Evolutionary conservation across 2,113 vertebrate species (phyloP).

Genomic region (Peucedramus taeniatus): DNA sequence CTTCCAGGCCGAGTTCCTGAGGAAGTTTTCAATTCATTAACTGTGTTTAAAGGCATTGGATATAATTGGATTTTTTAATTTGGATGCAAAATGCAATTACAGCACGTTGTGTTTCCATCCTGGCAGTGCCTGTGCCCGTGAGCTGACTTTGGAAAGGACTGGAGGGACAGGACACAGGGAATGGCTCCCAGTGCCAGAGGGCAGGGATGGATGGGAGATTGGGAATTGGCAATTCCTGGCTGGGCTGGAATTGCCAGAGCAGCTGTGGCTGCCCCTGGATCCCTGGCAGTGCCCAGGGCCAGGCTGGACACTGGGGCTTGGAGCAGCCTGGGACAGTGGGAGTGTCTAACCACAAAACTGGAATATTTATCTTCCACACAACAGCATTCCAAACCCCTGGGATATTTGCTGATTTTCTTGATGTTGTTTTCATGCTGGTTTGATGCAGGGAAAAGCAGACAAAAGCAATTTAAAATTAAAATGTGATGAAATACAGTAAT

Average conservation of each 20-base stretch:
- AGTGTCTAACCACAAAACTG: not conserved
- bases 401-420: not conserved
- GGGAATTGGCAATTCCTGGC: not conserved
- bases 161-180: not conserved
- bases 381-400: not conserved
- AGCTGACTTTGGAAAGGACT: not conserved
- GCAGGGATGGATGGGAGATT: not conserved
- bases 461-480: not conserved
- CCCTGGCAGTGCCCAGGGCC: not conserved
- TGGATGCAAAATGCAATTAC: not conserved
- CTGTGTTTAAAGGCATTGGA: not conserved
- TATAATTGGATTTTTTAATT: not conserved
- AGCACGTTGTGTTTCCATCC: not conserved
- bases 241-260: not conserved
- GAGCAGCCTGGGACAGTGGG: fast-evolving
- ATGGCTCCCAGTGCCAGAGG: not conserved
- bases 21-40: not conserved
- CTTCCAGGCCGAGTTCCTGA: not conserved
- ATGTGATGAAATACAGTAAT: not conserved
- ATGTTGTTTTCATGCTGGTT: not conserved
- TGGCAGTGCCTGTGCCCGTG: not conserved
- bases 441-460: not conserved
- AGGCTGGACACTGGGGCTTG: not conserved
- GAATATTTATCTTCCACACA: not conserved
- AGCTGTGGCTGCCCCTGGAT: not conserved